Percentiles rank a stretch among this genome's conserved stretches.
These are phyloP conservation scores for Monodelphis domestica DNA, from an alignment of 2,797 vertebrate species.

Conservation along the genomic window DNA sequence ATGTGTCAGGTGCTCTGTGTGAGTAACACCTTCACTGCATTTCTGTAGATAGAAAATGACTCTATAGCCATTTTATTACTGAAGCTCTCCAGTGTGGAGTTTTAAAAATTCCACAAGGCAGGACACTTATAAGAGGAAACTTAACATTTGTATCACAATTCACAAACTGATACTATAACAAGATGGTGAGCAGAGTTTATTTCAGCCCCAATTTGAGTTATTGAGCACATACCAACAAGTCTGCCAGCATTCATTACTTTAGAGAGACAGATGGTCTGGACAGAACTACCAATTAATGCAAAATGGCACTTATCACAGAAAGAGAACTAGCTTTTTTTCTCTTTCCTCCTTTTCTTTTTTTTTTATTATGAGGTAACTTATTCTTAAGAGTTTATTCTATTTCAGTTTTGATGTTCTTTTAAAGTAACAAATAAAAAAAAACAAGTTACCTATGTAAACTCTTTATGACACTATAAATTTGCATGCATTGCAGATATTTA, in stretches of 20 bases:
- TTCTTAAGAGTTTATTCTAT: constrained; percentile 82
- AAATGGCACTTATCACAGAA: constrained; percentile 84
- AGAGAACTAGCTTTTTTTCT: constrained; percentile 9
- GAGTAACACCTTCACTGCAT: background rate
- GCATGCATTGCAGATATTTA: too few species aligned
- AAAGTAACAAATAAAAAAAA: constrained; percentile 54
- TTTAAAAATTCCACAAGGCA: background rate
- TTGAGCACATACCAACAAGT: constrained; percentile 80
- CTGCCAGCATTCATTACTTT: constrained; percentile 84
- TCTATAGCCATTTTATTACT: background rate
- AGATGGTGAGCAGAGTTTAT: constrained; percentile 77
- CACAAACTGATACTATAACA: constrained; percentile 59
- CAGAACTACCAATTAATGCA: constrained; percentile 86
- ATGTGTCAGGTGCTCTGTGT: background rate
- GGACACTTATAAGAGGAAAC: constrained; percentile 41
- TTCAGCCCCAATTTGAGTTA: constrained; percentile 83
- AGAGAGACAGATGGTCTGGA: constrained; percentile 87
- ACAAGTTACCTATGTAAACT: constrained; percentile 40
- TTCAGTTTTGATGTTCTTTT: constrained; percentile 70
- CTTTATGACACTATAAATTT: too few species aligned
- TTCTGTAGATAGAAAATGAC: background rate
- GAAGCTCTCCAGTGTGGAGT: background rate
- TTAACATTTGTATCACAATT: constrained; percentile 54
- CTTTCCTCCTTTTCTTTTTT: background rate
- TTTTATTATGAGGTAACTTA: constrained; percentile 76